Base-by-base conservation (phyloP, 2,113 vertebrate species). In the Ptilonorhynchus violaceus region DNA sequence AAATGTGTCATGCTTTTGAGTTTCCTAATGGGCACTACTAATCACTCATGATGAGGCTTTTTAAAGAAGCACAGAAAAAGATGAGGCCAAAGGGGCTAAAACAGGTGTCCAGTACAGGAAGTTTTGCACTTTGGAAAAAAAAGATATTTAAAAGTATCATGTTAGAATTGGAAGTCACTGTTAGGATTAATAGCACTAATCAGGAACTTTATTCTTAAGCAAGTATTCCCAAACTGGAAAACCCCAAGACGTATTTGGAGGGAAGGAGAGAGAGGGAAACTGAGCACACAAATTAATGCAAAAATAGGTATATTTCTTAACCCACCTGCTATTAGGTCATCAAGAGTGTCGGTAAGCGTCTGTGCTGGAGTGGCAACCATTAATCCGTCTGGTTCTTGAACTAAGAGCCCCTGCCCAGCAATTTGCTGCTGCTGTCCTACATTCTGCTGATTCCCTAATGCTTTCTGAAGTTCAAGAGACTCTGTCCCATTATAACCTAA, bases 311-410 rank as follows among this genome's bases (percentile, higher is more conserved):
- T 93, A 97, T 98, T 97, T 98, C 98, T 98, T 86, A 97, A 98
- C 99, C 97, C 97, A 99, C 99, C 99, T 98, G 99, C 99, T 99
- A 99, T 99, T 98, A 99, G 99, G 98, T 99, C 99, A 97, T 99
- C 99, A 98, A 99, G 99, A 98, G 99, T 99, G 98, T 99, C 99
- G 97, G 99, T 99, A 98, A 99, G 99, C 96, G 98, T 99, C 98
- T 99, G 99, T 92, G 99, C 99, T 96, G 99, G 99, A 94, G 98
- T 98, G 97, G 99, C 99, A 98, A 99, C 98, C 99, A 99, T 99
- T 98, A 99, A 98, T 98, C 98, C 98, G 87, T 99, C 98, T 96
- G 98, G 96, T 97, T 99, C 98, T 98, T 99, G 99, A 97, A 99
- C 98, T 98, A 99, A 98, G 96, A 99, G 98, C 88, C 99, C 99